These are phyloP conservation scores for Calonectris borealis DNA, from an alignment of 2,113 vertebrate species.

Conservation along the genomic window DNA sequence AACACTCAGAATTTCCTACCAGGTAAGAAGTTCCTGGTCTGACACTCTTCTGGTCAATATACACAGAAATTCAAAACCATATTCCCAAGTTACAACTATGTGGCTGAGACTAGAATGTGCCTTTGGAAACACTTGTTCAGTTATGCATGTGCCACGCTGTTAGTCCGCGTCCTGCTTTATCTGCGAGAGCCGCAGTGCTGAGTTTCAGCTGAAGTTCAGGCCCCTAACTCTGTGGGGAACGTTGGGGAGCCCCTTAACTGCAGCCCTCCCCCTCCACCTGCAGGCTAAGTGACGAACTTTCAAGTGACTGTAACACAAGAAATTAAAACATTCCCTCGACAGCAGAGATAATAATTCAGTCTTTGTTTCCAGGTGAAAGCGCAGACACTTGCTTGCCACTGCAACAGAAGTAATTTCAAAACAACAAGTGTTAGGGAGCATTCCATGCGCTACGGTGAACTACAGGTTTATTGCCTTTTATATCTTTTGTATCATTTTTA, in stretches of 20 bases:
- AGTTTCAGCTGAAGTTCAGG: neutral
- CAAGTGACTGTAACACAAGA: neutral
- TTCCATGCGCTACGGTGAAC: rapidly evolving
- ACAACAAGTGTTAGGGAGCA: neutral
- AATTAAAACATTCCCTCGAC: neutral
- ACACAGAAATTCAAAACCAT: neutral
- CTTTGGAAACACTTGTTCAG: neutral
- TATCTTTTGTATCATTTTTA: neutral
- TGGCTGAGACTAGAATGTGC: too few relatives aligned
- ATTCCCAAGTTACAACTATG: neutral
- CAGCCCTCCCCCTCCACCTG: neutral
- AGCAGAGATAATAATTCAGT: neutral
- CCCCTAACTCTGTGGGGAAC: rapidly evolving
- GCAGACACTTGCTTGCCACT: rapidly evolving
- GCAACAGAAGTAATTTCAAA: neutral
- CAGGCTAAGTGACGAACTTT: neutral
- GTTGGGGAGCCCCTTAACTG: rapidly evolving
- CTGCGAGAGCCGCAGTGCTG: neutral
- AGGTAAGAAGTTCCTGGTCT: neutral
- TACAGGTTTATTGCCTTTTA: neutral
- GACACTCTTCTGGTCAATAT: neutral
- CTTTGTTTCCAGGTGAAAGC: neutral
- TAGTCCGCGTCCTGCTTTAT: neutral
- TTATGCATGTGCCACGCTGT: neutral
- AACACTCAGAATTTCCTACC: neutral